These are phyloP conservation scores for Dufourea novaeangliae DNA, from an alignment of 1,140 invertebrate species.

Conservation along the genomic window DNA sequence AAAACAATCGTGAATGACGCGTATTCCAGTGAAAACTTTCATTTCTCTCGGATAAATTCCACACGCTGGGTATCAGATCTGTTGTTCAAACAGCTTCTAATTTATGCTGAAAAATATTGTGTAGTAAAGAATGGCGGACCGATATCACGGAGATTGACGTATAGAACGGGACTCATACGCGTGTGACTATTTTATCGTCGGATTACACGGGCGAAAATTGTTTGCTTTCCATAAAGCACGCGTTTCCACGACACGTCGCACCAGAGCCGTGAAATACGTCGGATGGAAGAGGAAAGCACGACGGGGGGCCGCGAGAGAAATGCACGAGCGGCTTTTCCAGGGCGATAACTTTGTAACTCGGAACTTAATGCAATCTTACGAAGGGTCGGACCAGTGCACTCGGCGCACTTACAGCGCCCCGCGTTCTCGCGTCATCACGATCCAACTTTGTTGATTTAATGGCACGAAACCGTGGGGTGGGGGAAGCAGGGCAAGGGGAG, in stretches of 20 bases:
- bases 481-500: too few relatives aligned
- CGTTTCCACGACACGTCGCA: not conserved
- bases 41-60: too few relatives aligned
- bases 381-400: not conserved
- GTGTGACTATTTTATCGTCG: not conserved
- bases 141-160: too few relatives aligned
- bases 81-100: too few relatives aligned
- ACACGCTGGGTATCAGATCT: too few relatives aligned
- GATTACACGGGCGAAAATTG: not conserved
- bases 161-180: too few relatives aligned
- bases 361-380: slow-evolving; percentile 15
- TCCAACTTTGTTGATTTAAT: slow-evolving; percentile 21
- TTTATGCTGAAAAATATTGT: too few relatives aligned
- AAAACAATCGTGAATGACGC: too few relatives aligned
- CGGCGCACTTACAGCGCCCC: not conserved
- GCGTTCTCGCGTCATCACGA: slow-evolving; percentile 16
- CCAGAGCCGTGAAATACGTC: too few relatives aligned
- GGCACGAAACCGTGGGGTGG: not conserved
- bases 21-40: too few relatives aligned
- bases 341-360: not conserved
- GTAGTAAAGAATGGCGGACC: too few relatives aligned
- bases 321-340: slow-evolving; percentile 10
- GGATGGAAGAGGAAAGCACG: not conserved
- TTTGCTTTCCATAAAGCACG: not conserved
- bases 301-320: not conserved